These are phyloP conservation scores for Lampris megalopsis DNA, from an alignment of 2,113 vertebrate genomes.

Conservation along the genomic window DNA sequence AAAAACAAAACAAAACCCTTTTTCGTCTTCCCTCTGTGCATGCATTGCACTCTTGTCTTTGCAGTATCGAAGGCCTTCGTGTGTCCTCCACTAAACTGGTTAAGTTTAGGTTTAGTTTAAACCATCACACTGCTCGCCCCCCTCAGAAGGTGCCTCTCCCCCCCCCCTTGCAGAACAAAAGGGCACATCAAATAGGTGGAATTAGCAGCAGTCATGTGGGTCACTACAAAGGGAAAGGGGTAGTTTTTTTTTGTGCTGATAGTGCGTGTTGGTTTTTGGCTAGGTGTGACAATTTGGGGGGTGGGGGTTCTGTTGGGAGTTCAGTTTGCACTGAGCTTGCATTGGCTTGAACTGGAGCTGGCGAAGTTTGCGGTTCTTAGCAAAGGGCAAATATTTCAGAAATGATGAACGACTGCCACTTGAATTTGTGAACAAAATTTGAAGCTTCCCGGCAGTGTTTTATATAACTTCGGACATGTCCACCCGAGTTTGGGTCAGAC, in stretches of 20 bases:
- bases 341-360: conserved; percentile 30
- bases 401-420: conserved; percentile 53
- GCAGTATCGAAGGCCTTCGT: conserved; percentile 34
- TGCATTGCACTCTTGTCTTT: neutral
- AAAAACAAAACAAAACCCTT: conserved; percentile 32
- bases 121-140: conserved; percentile 13
- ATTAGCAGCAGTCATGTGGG: conserved; percentile 54
- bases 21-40: neutral
- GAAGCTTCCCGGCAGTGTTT: conserved; percentile 42
- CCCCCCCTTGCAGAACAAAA: conserved; percentile 50
- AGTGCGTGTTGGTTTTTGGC: conserved; percentile 48
- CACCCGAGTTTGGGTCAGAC: conserved; percentile 2
- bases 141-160: conserved; percentile 18
- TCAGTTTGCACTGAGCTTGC: conserved; percentile 5
- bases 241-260: conserved; percentile 41
- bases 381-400: conserved; percentile 58
- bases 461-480: conserved; percentile 11
- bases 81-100: conserved; percentile 37
- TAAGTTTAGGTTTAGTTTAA: conserved; percentile 36
- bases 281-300: conserved; percentile 44
- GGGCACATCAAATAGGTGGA: conserved; percentile 51
- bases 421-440: conserved; percentile 41
- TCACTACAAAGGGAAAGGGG: conserved; percentile 45
- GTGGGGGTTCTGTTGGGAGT: conserved; percentile 12
- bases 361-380: conserved; percentile 32